Evolutionary conservation across 2,888 invertebrate species (phyloP).

Genomic region (Saturnia japonica): DNA sequence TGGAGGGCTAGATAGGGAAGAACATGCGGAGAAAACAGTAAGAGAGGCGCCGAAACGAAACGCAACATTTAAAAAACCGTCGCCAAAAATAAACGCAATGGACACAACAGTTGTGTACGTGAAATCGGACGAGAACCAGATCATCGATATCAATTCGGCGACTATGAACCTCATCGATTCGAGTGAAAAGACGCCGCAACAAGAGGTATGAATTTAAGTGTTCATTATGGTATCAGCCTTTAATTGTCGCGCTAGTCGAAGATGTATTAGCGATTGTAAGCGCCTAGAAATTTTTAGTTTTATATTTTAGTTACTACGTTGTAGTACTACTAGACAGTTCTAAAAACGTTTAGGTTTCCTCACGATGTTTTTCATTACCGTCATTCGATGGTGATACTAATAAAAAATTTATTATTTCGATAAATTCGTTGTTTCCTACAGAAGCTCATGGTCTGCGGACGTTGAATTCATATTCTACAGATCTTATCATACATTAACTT

Average conservation of each 20-base stretch:
- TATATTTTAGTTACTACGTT: too few relatives aligned
- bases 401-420: too few relatives aligned
- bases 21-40: conserved; percentile 54
- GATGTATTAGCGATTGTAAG: too few relatives aligned
- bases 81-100: conserved; percentile 58
- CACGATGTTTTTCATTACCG: not conserved
- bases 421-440: too few relatives aligned
- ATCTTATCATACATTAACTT: too few relatives aligned
- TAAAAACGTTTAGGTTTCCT: not conserved
- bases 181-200: conserved; percentile 51
- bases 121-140: conserved; percentile 59
- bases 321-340: not conserved
- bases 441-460: too few relatives aligned
- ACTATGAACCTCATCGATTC: conserved; percentile 68
- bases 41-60: conserved; percentile 67
- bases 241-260: too few relatives aligned
- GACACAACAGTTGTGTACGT: conserved; percentile 66
- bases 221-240: not conserved
- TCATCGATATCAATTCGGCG: conserved; percentile 76
- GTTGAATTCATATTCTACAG: too few relatives aligned
- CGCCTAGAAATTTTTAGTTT: too few relatives aligned
- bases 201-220: conserved; percentile 48
- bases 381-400: too few relatives aligned
- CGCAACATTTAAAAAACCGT: conserved; percentile 67
- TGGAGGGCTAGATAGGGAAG: conserved; percentile 54